Conservation (phyloP, 2,797 vertebrate genomes). For the Channa striata region DNA sequence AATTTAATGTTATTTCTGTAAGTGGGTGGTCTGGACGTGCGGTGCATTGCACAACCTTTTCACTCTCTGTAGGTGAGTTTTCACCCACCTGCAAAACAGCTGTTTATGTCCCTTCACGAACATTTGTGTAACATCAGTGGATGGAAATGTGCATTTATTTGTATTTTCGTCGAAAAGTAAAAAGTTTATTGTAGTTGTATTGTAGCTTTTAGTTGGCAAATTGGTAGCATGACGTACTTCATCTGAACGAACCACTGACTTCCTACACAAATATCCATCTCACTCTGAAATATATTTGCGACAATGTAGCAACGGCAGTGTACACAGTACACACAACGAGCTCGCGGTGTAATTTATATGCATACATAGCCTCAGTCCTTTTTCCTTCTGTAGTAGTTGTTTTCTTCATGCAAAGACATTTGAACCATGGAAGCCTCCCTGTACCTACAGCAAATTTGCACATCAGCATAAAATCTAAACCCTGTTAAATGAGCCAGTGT, state of each 20-base stretch:
- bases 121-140: no score
- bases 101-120: not conserved
- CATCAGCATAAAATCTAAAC: not conserved
- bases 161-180: no score
- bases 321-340: not conserved
- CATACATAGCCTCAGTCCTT: not conserved
- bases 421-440: not conserved
- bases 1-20: constrained; percentile 70
- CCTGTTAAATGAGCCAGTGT: not conserved
- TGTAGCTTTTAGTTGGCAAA: no score
- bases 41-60: constrained; percentile 9
- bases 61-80: not conserved
- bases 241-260: no score
- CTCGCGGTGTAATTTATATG: not conserved
- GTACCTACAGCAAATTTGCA: not conserved
- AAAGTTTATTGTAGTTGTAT: no score
- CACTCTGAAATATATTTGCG: no score
- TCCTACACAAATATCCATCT: no score
- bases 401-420: not conserved
- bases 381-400: not conserved
- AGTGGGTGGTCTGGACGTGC: constrained; percentile 46
- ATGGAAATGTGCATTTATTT: no score
- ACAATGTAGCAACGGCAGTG: no score
- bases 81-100: no score
- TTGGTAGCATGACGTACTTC: not conserved